Conservation (phyloP, 2,888 invertebrate genomes). For the Diplolepis rosae region DNA sequence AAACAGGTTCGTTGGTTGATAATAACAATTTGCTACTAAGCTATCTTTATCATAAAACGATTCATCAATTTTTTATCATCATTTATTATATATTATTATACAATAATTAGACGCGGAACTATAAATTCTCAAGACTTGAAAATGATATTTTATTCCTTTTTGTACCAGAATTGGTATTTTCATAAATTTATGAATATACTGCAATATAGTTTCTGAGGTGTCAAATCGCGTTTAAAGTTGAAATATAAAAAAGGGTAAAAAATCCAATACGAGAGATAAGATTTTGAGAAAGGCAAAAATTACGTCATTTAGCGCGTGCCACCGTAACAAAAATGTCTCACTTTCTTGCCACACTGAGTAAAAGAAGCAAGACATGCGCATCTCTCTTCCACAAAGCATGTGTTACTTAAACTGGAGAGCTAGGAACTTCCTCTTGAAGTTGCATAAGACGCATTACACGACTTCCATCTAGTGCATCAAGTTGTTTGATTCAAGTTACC, state of each 20-base stretch:
- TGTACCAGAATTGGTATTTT: no score
- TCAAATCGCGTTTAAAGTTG: no score
- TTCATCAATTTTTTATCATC: no score
- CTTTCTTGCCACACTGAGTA: conserved; percentile 19
- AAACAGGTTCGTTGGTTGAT: neutral
- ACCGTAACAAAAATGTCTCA: conserved; percentile 25
- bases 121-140: no score
- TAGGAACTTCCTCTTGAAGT: conserved; percentile 21
- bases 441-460: conserved; percentile 2
- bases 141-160: no score
- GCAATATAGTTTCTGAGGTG: no score
- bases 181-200: no score
- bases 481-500: conserved; percentile 2
- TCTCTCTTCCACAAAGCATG: conserved; percentile 24
- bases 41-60: no score
- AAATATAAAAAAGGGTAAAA: no score
- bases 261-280: neutral
- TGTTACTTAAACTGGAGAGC: conserved; percentile 22
- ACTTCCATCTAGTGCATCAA: neutral
- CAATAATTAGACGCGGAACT: no score
- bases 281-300: neutral
- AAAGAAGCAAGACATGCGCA: conserved; percentile 16
- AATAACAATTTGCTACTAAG: neutral
- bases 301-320: conserved; percentile 26
- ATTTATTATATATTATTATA: no score